A percentile compares a stretch with the other conserved stretches of the same genome.
phyloP scores from a whole-genome alignment of 2,113 vertebrate genomes.

The Hipposideros armiger region DNA sequence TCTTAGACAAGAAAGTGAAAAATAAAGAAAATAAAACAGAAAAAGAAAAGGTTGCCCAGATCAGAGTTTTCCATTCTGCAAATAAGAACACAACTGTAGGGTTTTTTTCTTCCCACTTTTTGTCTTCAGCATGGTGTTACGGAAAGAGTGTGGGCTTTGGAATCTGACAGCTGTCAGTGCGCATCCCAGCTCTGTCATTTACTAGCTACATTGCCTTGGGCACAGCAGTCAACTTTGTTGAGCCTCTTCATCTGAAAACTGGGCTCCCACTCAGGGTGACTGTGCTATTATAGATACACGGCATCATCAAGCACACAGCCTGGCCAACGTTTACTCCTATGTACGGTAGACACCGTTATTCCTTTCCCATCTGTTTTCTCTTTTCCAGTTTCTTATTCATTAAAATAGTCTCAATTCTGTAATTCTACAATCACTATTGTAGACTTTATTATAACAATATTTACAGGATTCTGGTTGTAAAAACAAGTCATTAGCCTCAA shows the following conservation, averaged over 20 bases:
- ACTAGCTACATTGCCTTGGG: neutral
- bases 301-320: neutral
- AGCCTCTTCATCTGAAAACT: neutral
- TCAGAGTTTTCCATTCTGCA: conserved; percentile 2
- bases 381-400: neutral
- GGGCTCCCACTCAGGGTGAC: neutral
- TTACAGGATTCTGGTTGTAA: neutral
- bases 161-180: neutral
- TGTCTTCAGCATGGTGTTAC: neutral
- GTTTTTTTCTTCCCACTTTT: neutral
- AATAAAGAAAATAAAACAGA: conserved; percentile 1
- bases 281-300: neutral
- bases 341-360: neutral
- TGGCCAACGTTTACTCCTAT: neutral
- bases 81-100: neutral
- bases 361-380: neutral
- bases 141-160: neutral
- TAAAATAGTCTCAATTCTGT: neutral
- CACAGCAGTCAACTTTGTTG: neutral
- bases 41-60: neutral
- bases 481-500: neutral
- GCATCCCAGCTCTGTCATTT: neutral
- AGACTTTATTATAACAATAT: neutral
- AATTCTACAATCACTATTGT: neutral
- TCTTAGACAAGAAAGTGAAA: conserved; percentile 25